Base-by-base conservation (phyloP, 2,888 invertebrate genomes). In the Cryptus viduatorius region DNA sequence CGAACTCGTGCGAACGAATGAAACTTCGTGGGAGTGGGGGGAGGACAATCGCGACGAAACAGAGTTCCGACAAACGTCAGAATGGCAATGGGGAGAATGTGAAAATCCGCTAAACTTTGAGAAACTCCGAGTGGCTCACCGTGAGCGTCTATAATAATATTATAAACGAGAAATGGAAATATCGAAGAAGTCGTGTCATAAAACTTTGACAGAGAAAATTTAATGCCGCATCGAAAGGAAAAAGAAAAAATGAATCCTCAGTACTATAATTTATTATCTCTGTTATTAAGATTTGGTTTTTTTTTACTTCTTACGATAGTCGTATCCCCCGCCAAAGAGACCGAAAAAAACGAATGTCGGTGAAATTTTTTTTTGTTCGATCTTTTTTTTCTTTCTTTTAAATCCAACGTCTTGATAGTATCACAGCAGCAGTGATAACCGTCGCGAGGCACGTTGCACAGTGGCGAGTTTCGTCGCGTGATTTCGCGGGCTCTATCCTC, bases 361-460 rank as follows among this genome's bases (percentile, higher is more conserved):
- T 10, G 10, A 12, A 56, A 42, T 12, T 56, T 71, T 16, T 12
- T 14, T 14, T 71, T 37, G 19, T 19, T 53, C 1, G 56, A 24
- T 16, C 7, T 8, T 68, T 48, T 48, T 12, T 65, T 65, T 64
- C 46, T 16, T 48, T 42, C 14, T 31, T 48, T n/a, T 50, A 24
- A 42, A 59, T 59, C 10, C 5, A 76, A 76, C 31, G 76, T 76
- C n/a, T 61, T 24, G 10, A 29, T 68, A 19, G 12, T 48, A 53
- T 64, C 64, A 73, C 72, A 61, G 24, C 42, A 19, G 79, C 48
- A 80, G 80, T 89, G 89, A 89, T 85, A 84, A 89, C 89, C 83
- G 88, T 87, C 88, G 88, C 90, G 89, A 88, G 87, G 88, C 90
- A 89, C 90, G 91, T 92, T 90, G 87, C 88, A 89, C 89, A 92